Evolutionary conservation across 1,140 invertebrate genomes (phyloP).

Genomic region (Nymphalis io): DNA sequence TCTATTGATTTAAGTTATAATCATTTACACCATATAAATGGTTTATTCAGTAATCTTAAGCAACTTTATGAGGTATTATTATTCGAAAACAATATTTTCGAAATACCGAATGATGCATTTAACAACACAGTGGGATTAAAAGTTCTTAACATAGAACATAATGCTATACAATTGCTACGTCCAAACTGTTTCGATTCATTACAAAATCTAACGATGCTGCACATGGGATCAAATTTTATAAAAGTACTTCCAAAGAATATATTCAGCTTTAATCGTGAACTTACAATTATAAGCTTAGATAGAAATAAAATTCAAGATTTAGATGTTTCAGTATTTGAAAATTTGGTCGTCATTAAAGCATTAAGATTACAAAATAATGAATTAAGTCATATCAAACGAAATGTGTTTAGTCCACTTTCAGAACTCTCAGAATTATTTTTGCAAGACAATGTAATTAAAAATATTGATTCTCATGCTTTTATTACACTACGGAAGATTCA

Average conservation of each 20-base stretch:
- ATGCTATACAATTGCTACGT: conserved; percentile 90
- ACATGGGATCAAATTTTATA: conserved; percentile 93
- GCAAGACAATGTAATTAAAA: conserved; percentile 91
- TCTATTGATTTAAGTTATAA: conserved; percentile 94
- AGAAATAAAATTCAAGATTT: conserved; percentile 93
- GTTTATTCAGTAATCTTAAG: conserved; percentile 89
- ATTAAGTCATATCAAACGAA: conserved; percentile 86
- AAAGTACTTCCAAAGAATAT: conserved; percentile 87
- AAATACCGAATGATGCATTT: conserved; percentile 91
- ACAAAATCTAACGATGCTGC: conserved; percentile 89
- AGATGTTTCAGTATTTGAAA: conserved; percentile 89
- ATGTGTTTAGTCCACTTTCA: conserved; percentile 90
- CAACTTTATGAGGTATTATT: conserved; percentile 90
- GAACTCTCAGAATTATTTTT: conserved; percentile 91
- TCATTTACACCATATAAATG: conserved; percentile 91
- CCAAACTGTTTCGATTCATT: conserved; percentile 86
- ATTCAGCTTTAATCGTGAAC: conserved; percentile 86
- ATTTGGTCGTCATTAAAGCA: conserved; percentile 87
- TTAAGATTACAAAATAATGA: conserved; percentile 94
- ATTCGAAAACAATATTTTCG: conserved; percentile 94
- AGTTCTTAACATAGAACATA: conserved; percentile 93
- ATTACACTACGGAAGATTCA: conserved; percentile 91
- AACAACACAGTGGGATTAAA: conserved; percentile 87
- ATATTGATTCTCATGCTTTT: conserved; percentile 91
- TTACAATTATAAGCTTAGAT: conserved; percentile 93